phyloP scores from a whole-genome alignment of 2,888 invertebrate genomes.

The Metellina segmentata region DNA sequence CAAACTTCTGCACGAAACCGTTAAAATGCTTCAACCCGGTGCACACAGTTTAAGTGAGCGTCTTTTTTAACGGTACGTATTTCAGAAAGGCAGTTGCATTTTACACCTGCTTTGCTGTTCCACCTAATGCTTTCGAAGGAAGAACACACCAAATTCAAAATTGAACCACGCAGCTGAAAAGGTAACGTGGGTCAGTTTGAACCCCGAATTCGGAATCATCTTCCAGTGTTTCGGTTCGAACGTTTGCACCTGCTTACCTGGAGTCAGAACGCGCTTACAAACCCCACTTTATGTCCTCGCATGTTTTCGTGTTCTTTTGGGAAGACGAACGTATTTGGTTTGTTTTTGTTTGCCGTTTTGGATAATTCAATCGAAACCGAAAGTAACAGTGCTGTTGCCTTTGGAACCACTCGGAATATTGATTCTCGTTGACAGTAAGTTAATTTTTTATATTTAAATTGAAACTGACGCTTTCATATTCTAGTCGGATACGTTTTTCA shows the following conservation, averaged over 20 bases:
- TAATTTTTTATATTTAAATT: too few relatives aligned
- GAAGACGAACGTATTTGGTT: too few relatives aligned
- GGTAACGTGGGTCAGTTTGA: slow-evolving; percentile 13
- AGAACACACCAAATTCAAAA: slow-evolving; percentile 34
- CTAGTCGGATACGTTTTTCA: too few relatives aligned
- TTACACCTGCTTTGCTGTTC: slow-evolving; percentile 53
- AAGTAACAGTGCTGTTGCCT: too few relatives aligned
- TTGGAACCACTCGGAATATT: too few relatives aligned
- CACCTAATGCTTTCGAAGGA: slow-evolving; percentile 20
- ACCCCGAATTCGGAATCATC: slow-evolving; percentile 35
- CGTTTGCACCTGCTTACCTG: slow-evolving; percentile 16
- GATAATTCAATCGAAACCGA: too few relatives aligned
- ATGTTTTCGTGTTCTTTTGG: too few relatives aligned
- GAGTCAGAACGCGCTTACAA: background rate
- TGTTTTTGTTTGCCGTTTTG: too few relatives aligned
- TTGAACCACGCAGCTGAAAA: slow-evolving; percentile 58
- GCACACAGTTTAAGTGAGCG: background rate
- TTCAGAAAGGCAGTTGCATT: slow-evolving; percentile 43
- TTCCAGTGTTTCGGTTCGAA: background rate
- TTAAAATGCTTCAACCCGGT: slow-evolving; percentile 7
- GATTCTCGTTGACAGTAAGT: too few relatives aligned
- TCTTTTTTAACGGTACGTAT: slow-evolving; percentile 42
- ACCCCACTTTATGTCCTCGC: too few relatives aligned
- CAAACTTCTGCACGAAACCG: background rate
- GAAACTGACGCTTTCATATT: too few relatives aligned